These are phyloP conservation scores for Hydrolagus affinis DNA, from an alignment of 2,113 vertebrate genomes.

Conservation along the genomic window DNA sequence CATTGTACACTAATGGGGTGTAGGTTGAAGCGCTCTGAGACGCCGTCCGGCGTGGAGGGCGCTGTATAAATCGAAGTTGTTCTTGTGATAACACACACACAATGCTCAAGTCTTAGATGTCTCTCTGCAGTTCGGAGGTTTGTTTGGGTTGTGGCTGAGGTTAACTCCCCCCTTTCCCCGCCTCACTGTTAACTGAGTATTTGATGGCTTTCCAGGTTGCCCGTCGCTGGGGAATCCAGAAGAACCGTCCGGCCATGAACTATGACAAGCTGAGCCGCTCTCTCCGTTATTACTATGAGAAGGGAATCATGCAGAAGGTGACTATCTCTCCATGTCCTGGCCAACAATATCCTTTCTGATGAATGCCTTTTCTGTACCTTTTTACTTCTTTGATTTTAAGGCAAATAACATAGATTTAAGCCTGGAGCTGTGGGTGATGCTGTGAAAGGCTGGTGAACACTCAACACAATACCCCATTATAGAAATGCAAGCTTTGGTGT, in stretches of 20 bases:
- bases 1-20: slow-evolving; percentile 6
- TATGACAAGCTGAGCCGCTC: slow-evolving; percentile 96
- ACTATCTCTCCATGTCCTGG: slow-evolving; percentile 30
- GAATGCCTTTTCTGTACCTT: no score
- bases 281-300: slow-evolving; percentile 94
- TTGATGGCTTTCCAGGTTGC: slow-evolving; percentile 63
- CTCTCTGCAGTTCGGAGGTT: background rate
- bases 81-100: background rate
- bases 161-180: background rate
- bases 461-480: background rate
- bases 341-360: no score
- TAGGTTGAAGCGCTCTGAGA: no score
- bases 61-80: no score
- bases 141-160: background rate
- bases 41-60: no score
- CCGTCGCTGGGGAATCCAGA: slow-evolving; percentile 93
- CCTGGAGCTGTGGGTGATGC: no score
- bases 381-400: no score
- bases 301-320: slow-evolving; percentile 98
- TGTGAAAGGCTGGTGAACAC: background rate
- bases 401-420: no score
- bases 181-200: background rate
- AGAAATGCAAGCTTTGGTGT: slow-evolving; percentile 35
- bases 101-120: background rate
- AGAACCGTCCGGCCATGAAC: slow-evolving; percentile 94